These are phyloP conservation scores for Telmatochromis sp. DNA, from an alignment of 2,113 vertebrate genomes.

Conservation along the genomic window DNA sequence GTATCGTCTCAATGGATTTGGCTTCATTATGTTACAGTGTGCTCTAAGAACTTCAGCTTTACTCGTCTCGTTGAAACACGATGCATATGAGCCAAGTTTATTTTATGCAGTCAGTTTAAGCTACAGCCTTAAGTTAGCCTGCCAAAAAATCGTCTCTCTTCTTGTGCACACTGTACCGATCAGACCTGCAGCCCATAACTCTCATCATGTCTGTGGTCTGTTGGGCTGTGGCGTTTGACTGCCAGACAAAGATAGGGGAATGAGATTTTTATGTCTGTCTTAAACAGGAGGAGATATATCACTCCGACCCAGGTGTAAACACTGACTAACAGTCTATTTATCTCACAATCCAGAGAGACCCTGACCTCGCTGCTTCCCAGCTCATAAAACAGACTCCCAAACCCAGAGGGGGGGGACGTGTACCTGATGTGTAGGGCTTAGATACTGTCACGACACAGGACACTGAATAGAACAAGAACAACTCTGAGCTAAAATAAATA, in stretches of 20 bases:
- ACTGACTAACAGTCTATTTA: constrained; percentile 32
- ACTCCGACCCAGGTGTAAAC: constrained; percentile 31
- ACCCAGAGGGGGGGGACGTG: neutral
- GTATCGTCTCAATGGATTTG: neutral
- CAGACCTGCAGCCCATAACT: neutral
- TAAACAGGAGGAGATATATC: constrained; percentile 25
- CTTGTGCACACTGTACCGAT: neutral
- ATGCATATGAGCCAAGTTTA: neutral
- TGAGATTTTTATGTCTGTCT: constrained; percentile 20
- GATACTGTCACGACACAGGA: neutral
- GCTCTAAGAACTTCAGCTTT: neutral
- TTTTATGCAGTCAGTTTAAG: neutral
- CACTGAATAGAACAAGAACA: neutral
- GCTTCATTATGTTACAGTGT: neutral
- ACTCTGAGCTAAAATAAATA: neutral
- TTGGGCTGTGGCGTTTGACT: neutral
- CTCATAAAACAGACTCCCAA: constrained; percentile 29
- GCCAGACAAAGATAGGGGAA: constrained; percentile 2
- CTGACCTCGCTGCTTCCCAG: constrained; percentile 13
- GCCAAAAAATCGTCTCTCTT: neutral
- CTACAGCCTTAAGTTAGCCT: neutral
- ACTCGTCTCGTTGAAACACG: neutral
- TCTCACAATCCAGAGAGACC: constrained; percentile 7
- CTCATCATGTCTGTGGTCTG: neutral
- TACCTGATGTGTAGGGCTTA: neutral